Base-by-base conservation (phyloP, 2,888 invertebrate species). In the Troilus luridus region DNA sequence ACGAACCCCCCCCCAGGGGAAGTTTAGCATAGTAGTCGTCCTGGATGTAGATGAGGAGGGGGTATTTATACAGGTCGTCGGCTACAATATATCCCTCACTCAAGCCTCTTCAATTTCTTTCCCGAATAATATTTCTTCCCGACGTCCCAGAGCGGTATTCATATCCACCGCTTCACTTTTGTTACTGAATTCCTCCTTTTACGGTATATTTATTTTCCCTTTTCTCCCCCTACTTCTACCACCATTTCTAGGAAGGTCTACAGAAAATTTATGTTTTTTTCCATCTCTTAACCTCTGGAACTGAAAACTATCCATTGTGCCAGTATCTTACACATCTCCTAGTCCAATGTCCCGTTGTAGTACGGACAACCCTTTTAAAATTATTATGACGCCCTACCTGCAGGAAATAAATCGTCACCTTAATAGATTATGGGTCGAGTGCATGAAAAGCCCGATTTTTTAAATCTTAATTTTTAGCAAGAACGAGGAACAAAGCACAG, bases 111-210 rank as follows among this genome's bases (percentile, higher is more conserved):
- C 85, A 85, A 85, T 85, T 85, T 85, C 85, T 85, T n/a, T 19
- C 54, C 85, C 85, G 85, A 85, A 85, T 85, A 85, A 85, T 85
- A 85, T 56, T 85, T 85, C 85, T 56, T 85, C 85, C 85, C n/a
- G 56, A 85, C 85, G 85, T 85, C 85, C 85, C 85, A n/a, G 11
- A 12, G 56, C 56, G 85, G 85, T 85, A 85, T 85, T 85, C 85
- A 85, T 85, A 85, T 85, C 85, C 21, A 85, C 85, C 56, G 56
- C 85, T 54, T 56, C 85, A 12, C 56, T 58, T n/a, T 85, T 85
- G 85, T 85, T 85, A 85, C 56, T 56, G n/a, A 85, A 85, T 85
- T 85, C 85, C 85, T n/a, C 85, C 85, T 85, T 85, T 85, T 85
- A 85, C 21, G 85, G 56, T 58, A 85, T 85, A 56, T 58, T n/a